These are phyloP conservation scores for Hyposmocoma kahamanoa DNA, from an alignment of 1,140 invertebrate genomes.

Conservation along the genomic window DNA sequence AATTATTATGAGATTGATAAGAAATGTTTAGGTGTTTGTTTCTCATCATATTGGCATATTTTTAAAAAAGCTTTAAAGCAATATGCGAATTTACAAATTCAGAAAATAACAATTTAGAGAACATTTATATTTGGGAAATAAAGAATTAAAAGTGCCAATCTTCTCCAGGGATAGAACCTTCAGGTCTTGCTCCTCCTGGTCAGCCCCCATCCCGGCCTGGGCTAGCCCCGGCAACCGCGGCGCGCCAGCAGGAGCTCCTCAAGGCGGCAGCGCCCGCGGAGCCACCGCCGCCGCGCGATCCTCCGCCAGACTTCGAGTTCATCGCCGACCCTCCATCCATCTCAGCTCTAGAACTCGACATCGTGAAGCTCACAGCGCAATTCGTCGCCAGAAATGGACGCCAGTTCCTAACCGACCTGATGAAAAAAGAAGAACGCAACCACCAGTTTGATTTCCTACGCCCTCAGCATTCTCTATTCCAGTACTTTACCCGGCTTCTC, in stretches of 20 bases:
- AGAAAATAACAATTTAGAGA: too few relatives aligned
- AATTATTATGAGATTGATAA: too few relatives aligned
- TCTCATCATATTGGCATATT: too few relatives aligned
- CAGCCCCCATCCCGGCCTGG: constrained; percentile 53
- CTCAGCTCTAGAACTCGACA: constrained; percentile 98
- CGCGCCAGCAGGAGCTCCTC: constrained; percentile 91
- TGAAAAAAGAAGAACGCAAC: constrained; percentile 98
- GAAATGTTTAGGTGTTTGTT: too few relatives aligned
- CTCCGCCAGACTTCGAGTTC: constrained; percentile 97
- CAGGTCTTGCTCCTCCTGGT: constrained; percentile 21
- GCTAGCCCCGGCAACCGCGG: constrained; percentile 83
- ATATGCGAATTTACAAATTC: too few relatives aligned
- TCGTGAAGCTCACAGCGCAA: constrained; percentile 98
- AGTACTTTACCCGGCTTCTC: constrained; percentile 98
- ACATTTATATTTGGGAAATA: too few relatives aligned
- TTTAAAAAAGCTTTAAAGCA: too few relatives aligned
- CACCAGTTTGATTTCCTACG: constrained; percentile 99
- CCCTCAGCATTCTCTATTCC: constrained; percentile 98
- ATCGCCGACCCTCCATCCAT: constrained; percentile 98
- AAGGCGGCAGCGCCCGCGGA: constrained; percentile 87
- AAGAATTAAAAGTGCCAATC: too few relatives aligned
- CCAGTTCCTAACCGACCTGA: constrained; percentile 97
- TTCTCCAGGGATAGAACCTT: constrained; percentile 25
- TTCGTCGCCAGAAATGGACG: constrained; percentile 99
- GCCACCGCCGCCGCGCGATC: constrained; percentile 95